These are phyloP conservation scores for Pitangus sulphuratus DNA, from an alignment of 2,797 vertebrate genomes.

Conservation along the genomic window DNA sequence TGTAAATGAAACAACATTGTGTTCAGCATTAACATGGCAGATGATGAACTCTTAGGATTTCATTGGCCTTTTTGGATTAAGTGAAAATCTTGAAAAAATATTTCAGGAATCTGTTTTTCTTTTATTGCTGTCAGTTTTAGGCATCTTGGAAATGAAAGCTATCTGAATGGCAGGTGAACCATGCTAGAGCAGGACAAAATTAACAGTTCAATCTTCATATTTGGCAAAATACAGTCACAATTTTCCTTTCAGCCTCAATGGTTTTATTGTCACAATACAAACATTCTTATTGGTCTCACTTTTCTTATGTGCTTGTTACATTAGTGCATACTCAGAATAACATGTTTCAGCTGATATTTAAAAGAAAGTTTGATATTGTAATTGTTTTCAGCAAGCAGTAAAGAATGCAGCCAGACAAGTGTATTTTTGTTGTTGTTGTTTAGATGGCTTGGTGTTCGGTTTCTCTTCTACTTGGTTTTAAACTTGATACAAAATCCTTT, in stretches of 20 bases:
- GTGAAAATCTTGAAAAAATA: constrained; percentile 41
- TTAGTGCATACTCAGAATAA: neutral
- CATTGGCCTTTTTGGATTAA: constrained; percentile 52
- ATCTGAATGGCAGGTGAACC: neutral
- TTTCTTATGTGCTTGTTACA: neutral
- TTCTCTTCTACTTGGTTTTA: constrained; percentile 5
- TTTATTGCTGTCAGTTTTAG: neutral
- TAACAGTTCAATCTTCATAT: neutral
- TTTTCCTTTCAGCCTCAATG: neutral
- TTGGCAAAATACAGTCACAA: neutral
- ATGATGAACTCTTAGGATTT: constrained; percentile 60
- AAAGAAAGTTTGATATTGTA: neutral
- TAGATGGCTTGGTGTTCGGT: constrained; percentile 1
- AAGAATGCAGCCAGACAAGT: neutral
- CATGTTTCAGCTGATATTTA: neutral
- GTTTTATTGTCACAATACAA: neutral
- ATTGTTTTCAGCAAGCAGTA: neutral
- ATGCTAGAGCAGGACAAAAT: neutral
- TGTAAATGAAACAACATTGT: constrained; percentile 72
- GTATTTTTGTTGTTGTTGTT: neutral
- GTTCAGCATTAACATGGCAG: constrained; percentile 54
- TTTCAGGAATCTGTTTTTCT: constrained; percentile 28
- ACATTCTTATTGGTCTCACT: neutral
- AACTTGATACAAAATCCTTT: neutral
- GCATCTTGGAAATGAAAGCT: neutral